Evolutionary conservation across 2,888 invertebrate species (phyloP).

Genomic region (Acronicta alni): DNA sequence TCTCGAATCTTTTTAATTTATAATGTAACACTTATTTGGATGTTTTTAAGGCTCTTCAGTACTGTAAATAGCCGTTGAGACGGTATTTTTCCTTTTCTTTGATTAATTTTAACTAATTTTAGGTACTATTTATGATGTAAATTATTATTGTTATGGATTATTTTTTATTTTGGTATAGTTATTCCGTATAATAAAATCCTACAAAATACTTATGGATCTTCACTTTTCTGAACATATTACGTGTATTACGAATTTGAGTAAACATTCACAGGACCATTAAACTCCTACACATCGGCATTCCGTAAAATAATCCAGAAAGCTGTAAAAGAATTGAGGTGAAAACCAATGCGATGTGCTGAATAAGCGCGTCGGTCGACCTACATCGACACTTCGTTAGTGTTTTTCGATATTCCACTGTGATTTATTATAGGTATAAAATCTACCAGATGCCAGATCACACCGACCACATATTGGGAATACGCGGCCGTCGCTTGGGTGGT

Average conservation of each 20-base stretch:
- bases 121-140: too few species aligned
- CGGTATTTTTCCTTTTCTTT: too few species aligned
- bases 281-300: conserved; percentile 51
- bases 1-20: too few species aligned
- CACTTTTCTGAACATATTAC: conserved; percentile 6
- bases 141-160: neutral
- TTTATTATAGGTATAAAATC: conserved; percentile 83
- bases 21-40: too few species aligned
- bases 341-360: conserved; percentile 60
- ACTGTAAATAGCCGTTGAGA: too few species aligned
- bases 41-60: too few species aligned
- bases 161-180: neutral
- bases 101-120: too few species aligned
- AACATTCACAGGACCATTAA: conserved; percentile 42
- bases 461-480: conserved; percentile 68
- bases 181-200: neutral
- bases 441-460: conserved; percentile 76
- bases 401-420: conserved; percentile 76
- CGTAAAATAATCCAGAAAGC: conserved; percentile 56
- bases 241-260: conserved; percentile 20
- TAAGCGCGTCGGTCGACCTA: conserved; percentile 72
- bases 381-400: conserved; percentile 76
- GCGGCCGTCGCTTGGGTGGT: conserved; percentile 74
- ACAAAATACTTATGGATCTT: neutral
- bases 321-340: conserved; percentile 66